Percentiles rank a stretch among this genome's conserved stretches.
Evolutionary conservation across 2,888 invertebrate genomes (phyloP).

Genomic region (Eueremaeus valkanovi): DNA sequence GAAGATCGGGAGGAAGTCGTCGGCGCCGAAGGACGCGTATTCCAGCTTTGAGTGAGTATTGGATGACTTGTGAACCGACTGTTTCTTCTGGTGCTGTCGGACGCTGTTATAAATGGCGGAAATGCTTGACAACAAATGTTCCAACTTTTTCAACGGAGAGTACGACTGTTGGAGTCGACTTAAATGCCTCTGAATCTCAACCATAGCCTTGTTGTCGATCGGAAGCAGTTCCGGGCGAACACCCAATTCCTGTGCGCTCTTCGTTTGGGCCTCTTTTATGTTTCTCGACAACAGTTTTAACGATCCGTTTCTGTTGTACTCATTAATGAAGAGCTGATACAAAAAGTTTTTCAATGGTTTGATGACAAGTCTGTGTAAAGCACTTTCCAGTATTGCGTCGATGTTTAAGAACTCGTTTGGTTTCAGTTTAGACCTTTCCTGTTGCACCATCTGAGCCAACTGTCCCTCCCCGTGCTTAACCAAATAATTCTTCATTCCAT

Average conservation of each 20-base stretch:
- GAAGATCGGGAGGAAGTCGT: slow-evolving; percentile 84
- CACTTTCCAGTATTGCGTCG: slow-evolving; percentile 89
- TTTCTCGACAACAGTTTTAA: slow-evolving; percentile 54
- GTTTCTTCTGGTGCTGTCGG: slow-evolving; percentile 2
- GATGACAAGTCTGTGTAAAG: slow-evolving; percentile 86
- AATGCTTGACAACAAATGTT: slow-evolving; percentile 81
- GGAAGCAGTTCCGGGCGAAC: slow-evolving; percentile 57
- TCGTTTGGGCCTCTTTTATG: slow-evolving; percentile 54
- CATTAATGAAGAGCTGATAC: slow-evolving; percentile 67
- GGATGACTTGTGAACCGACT: background rate
- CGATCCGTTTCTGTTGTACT: slow-evolving; percentile 53
- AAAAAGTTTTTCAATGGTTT: slow-evolving; percentile 77
- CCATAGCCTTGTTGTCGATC: slow-evolving; percentile 69
- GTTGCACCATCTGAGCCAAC: slow-evolving; percentile 84
- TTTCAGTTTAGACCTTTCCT: slow-evolving; percentile 75
- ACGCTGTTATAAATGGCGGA: slow-evolving; percentile 66
- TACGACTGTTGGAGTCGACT: slow-evolving; percentile 82
- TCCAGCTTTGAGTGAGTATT: slow-evolving; percentile 53
- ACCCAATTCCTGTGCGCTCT: slow-evolving; percentile 55
- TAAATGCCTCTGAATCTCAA: slow-evolving; percentile 66
- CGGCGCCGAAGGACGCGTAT: slow-evolving; percentile 65
- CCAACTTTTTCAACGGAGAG: slow-evolving; percentile 86
- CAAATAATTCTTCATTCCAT: slow-evolving; percentile 95
- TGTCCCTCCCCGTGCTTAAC: slow-evolving; percentile 92
- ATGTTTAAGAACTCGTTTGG: slow-evolving; percentile 88